Evolutionary conservation across 2,113 vertebrate genomes (phyloP).

Genomic region (Apteryx mantelli): DNA sequence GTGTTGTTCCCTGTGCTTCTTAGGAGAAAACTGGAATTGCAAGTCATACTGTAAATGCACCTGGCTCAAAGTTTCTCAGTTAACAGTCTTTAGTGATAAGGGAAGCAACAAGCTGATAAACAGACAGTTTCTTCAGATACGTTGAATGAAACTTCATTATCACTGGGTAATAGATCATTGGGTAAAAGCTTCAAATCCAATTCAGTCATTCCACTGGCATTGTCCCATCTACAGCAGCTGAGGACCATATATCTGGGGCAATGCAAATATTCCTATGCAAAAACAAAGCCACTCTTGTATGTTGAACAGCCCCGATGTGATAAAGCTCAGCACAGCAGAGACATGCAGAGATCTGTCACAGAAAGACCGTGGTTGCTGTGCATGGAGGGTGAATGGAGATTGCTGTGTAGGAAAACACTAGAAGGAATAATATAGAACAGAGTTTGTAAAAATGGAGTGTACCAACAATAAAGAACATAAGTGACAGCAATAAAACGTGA

Average conservation of each 20-base stretch:
- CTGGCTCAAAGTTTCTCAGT: background rate
- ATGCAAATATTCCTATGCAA: background rate
- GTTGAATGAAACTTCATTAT: background rate
- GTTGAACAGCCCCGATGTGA: fast-evolving
- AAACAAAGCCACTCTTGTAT: fast-evolving
- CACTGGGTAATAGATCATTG: background rate
- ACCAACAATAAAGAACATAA: background rate
- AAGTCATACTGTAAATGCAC: background rate
- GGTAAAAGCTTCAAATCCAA: background rate
- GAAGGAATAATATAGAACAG: background rate
- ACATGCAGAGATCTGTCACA: background rate
- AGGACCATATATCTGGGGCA: background rate
- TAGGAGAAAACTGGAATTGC: too few species aligned
- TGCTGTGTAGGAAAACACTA: background rate
- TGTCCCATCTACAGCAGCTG: background rate
- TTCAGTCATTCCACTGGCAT: background rate
- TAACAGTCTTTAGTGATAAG: background rate
- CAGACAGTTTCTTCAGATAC: background rate
- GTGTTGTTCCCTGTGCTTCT: too few species aligned
- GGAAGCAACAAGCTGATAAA: background rate
- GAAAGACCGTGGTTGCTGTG: background rate
- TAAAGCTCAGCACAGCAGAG: background rate
- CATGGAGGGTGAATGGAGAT: background rate
- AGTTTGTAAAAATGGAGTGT: background rate
- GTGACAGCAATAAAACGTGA: background rate